A percentile compares a stretch with the other conserved stretches of the same genome.
Conservation (phyloP, 2,797 vertebrate genomes). For the Brotula barbata region DNA sequence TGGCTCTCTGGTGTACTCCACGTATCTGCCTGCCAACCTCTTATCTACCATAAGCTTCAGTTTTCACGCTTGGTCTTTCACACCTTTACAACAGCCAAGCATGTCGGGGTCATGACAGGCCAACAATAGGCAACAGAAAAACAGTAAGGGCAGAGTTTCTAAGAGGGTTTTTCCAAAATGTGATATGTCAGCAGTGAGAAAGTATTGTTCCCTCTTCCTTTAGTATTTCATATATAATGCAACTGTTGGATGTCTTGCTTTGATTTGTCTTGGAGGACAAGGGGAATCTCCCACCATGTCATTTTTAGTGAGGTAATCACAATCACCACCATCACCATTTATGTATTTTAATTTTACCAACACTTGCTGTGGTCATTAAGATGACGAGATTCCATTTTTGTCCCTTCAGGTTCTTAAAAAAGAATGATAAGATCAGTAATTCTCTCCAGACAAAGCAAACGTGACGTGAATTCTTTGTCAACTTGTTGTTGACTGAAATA, state of each 20-base stretch:
- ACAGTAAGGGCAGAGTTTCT: slow-evolving; percentile 25
- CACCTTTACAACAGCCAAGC: slow-evolving; percentile 27
- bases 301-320: no score
- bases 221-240: slow-evolving; percentile 5
- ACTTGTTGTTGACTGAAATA: no score
- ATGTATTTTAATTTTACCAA: not conserved
- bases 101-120: slow-evolving; percentile 37
- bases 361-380: not conserved
- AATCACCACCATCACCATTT: not conserved
- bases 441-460: no score
- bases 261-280: not conserved
- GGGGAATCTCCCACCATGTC: not conserved
- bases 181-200: slow-evolving; percentile 26
- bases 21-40: slow-evolving; percentile 33
- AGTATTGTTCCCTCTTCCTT: slow-evolving; percentile 15
- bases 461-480: no score
- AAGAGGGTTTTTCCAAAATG: slow-evolving; percentile 33
- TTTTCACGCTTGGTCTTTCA: slow-evolving; percentile 35
- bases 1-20: slow-evolving; percentile 20
- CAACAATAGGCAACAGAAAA: slow-evolving; percentile 25
- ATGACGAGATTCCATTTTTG: not conserved
- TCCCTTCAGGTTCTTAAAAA: no score
- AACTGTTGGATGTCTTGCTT: slow-evolving; percentile 1
- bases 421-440: no score
- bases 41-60: slow-evolving; percentile 40